phyloP scores from a whole-genome alignment of 2,113 vertebrate species.

The Aspidoscelis tigris region DNA sequence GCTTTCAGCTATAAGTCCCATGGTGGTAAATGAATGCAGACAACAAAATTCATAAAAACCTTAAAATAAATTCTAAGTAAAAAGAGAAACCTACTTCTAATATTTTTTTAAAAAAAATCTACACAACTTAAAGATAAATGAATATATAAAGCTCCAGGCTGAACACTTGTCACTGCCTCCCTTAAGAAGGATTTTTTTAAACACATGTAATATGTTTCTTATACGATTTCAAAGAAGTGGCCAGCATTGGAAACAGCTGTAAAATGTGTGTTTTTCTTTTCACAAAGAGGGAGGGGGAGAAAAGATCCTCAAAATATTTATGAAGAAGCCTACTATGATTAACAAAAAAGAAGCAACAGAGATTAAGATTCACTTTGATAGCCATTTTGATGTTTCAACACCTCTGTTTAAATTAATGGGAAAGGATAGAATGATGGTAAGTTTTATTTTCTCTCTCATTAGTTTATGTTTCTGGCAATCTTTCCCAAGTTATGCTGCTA shows the following conservation, averaged over 20 bases:
- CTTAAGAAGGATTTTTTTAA: neutral
- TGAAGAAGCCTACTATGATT: conserved; percentile 73
- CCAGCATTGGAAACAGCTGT: neutral
- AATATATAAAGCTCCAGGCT: no score
- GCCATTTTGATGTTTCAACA: conserved; percentile 67
- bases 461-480: no score
- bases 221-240: neutral
- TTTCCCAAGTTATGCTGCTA: no score
- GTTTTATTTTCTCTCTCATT: neutral
- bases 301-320: conserved; percentile 71
- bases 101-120: no score
- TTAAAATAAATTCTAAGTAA: no score
- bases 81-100: no score
- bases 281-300: conserved; percentile 55
- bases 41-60: no score
- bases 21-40: no score
- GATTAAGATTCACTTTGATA: conserved; percentile 81
- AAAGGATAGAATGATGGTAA: conserved; percentile 69
- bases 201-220: neutral
- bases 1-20: no score
- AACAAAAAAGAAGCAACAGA: conserved; percentile 70
- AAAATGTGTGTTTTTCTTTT: conserved; percentile 3
- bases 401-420: conserved; percentile 73
- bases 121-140: no score
- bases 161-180: no score